A percentile compares a stretch with the other conserved stretches of the same genome.
Evolutionary conservation across 2,888 invertebrate genomes (phyloP).

Genomic region (Sthenelais limicola): DNA sequence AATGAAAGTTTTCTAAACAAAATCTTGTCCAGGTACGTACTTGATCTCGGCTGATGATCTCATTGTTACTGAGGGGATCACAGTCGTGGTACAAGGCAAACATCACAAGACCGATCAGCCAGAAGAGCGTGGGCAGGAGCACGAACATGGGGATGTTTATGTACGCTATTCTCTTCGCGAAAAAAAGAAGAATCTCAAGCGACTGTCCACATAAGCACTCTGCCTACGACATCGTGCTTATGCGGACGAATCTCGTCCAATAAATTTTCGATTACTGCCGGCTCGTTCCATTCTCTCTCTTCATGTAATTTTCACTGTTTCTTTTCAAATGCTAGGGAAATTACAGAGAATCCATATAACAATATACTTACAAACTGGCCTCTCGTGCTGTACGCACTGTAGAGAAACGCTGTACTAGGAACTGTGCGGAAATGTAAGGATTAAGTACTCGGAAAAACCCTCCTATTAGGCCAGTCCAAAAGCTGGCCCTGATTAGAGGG

Average conservation of each 20-base stretch:
- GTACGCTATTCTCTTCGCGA: constrained; percentile 55
- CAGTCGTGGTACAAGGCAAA: constrained; percentile 60
- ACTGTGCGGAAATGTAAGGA: constrained; percentile 93
- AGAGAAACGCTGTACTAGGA: constrained; percentile 84
- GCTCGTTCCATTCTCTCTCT: too few species aligned
- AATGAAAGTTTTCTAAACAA: neutral
- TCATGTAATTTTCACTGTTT: too few species aligned
- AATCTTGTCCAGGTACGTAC: neutral
- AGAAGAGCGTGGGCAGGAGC: constrained; percentile 57
- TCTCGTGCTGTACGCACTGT: constrained; percentile 39
- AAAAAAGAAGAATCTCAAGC: too few species aligned
- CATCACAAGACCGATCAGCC: constrained; percentile 60
- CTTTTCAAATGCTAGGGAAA: too few species aligned
- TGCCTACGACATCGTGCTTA: too few species aligned
- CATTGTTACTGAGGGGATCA: constrained; percentile 53
- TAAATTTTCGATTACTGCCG: too few species aligned
- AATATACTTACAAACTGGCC: constrained; percentile 43
- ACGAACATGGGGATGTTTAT: constrained; percentile 57
- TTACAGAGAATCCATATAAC: neutral
- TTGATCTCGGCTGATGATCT: constrained; percentile 22
- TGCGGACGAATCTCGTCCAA: too few species aligned
- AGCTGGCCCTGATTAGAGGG: constrained; percentile 87
- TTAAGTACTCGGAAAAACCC: constrained; percentile 94
- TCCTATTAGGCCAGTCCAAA: constrained; percentile 87
- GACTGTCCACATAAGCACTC: too few species aligned